Evolutionary conservation across 2,888 invertebrate genomes (phyloP).

Genomic region (Ormyrus labotus): DNA sequence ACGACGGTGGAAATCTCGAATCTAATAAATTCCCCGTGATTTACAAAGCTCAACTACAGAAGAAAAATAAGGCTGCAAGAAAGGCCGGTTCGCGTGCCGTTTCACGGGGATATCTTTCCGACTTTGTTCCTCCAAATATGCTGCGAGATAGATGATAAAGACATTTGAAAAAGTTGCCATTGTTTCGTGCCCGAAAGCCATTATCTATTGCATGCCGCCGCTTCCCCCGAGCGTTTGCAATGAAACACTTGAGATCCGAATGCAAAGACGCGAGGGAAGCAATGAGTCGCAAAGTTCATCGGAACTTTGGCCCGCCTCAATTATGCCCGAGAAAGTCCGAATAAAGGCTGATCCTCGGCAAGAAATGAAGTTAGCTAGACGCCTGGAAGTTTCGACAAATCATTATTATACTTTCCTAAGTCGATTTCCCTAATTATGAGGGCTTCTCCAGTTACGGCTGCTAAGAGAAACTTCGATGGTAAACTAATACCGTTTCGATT

Average conservation of each 20-base stretch:
- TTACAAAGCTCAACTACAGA: slow-evolving; percentile 34
- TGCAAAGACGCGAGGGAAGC: too few species aligned
- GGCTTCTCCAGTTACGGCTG: background rate
- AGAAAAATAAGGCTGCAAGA: slow-evolving; percentile 11
- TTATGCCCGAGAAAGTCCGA: too few species aligned
- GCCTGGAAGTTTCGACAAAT: background rate
- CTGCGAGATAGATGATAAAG: slow-evolving; percentile 9
- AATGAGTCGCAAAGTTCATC: too few species aligned
- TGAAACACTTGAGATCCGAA: background rate
- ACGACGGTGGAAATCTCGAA: slow-evolving; percentile 27
- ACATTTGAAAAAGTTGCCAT: background rate
- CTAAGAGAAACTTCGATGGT: slow-evolving; percentile 29
- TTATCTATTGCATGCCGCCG: background rate
- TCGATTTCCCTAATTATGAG: slow-evolving; percentile 28
- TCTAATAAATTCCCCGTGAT: slow-evolving; percentile 44
- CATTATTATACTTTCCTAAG: slow-evolving; percentile 10
- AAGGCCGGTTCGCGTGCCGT: background rate
- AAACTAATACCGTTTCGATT: slow-evolving; percentile 49
- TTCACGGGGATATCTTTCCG: background rate
- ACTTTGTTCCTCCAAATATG: slow-evolving; percentile 23
- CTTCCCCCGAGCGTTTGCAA: background rate
- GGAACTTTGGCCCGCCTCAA: too few species aligned
- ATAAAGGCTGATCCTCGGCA: too few species aligned
- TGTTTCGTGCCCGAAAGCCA: slow-evolving; percentile 2
- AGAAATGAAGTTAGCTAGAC: too few species aligned